Evolutionary conservation across 2,888 invertebrate species (phyloP), one percentile per base, ranked within the genome.

Genomic region (Macrostomum cliftonense): DNA sequence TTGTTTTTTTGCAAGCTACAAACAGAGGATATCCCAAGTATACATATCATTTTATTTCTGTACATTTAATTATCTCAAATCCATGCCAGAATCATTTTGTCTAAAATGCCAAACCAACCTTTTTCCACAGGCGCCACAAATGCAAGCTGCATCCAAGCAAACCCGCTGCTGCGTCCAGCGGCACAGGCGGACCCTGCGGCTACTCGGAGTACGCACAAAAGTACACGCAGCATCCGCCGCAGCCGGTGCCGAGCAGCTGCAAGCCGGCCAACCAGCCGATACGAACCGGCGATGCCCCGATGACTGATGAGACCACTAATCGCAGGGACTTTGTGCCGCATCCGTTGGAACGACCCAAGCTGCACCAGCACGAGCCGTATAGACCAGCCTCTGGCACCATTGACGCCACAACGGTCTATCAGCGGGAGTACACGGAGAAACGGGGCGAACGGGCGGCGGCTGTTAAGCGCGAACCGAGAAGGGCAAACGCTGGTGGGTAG

Each of bases 341-440:
- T 46, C 61, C 60, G 2, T 21, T 64, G 28, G 62, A 63, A 48
- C 58, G 57, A 21, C 64, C 63, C 12, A 59, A 53, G 45, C 55
- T 59, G 11, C 59, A 59, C 37, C 56, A 56, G 13, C 58, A 55
- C 9, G 67, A 67, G 7, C 49, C 52, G 12, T 68, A 67, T 54
- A 54, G 54, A 17, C 55, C 52, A 43, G 67, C 68, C 4, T 56
- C 59, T 36, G 68, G 67, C 5, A 55, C 61, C 2, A 58, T 67
- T 47, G 67, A 65, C 17, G 56, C 50, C 12, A 48, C 58, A 49
- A 68, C 68, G 9, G 65, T 62, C 36, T 68, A 68, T 54, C 60
- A 58, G 36, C 60, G 61, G 49, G 67, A 68, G 39, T 68, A 59
- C 52, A 62, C 62, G 45, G 28, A 28, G 28, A 28, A 28, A 28